Base-by-base conservation (phyloP, 2,888 invertebrate genomes). In the Carcina quercana region DNA sequence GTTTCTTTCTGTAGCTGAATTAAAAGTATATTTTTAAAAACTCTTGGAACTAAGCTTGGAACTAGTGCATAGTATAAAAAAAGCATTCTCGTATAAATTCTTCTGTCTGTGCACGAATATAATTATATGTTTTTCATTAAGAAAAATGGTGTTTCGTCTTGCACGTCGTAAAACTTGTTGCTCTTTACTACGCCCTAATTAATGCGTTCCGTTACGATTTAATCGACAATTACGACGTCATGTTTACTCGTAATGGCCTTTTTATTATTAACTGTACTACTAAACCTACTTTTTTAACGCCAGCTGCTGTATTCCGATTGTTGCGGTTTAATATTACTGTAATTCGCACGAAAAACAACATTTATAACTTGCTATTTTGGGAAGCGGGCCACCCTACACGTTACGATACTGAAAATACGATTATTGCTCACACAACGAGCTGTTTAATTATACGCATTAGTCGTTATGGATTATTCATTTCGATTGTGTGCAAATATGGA, bases 211-310 rank as follows among this genome's bases (percentile, higher is more conserved):
- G 49, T 52, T 47, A 53, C 50, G 41, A 47, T 47, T 50, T 43
- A 56, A 59, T 55, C 48, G 49, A 45, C 46, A 46, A 51, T 59
- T 52, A 48, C 43, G 34, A 47, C 42, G 52, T 48, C 46, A 49
- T 48, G 47, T 49, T 53, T 42, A 50, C 45, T 42, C 46, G 17
- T 13, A 29, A 29, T 21, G 14, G 25, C 21, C 26, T 32, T 37
- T 37, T 32, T 32, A 29, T 32, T 47, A 45, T 58, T 58, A 51
- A 54, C 46, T 39, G 49, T 46, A 42, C 50, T 49, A 53, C 58
- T 65, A 69, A 70, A 71, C 53, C 59, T 53, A 49, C 58, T 58
- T 64, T 63, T 46, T 34, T 32, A 43, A 40, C 37, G 38, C 35
- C 44, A 50, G 47, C 55, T 54, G 54, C 40, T 38, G 47, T 56